Conservation (phyloP, 1,140 invertebrate species). For the Arion vulgaris region DNA sequence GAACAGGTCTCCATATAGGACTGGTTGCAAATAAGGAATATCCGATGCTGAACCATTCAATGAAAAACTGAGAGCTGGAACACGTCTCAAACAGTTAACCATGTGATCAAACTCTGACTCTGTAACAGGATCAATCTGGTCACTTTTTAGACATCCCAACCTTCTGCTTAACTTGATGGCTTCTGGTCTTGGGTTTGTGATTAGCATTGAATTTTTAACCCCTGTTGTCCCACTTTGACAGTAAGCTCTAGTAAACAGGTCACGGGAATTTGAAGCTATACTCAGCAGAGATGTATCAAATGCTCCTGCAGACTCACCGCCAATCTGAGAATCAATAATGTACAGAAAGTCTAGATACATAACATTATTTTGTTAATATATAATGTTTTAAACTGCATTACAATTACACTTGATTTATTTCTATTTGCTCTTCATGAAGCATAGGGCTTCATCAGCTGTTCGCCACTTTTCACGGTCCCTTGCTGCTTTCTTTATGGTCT, state of each 20-base stretch:
- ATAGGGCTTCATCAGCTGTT: too few relatives aligned
- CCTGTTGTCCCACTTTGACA: conserved; percentile 24
- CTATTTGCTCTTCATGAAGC: too few relatives aligned
- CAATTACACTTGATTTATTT: too few relatives aligned
- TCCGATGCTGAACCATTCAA: neutral
- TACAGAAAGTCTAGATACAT: neutral
- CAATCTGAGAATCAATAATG: neutral
- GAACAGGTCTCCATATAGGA: conserved; percentile 7
- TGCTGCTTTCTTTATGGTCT: too few relatives aligned
- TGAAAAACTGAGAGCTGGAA: neutral
- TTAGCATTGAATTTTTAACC: neutral
- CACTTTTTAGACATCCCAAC: neutral
- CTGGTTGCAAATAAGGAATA: neutral
- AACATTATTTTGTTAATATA: too few relatives aligned
- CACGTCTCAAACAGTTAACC: neutral
- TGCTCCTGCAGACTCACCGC: conserved; percentile 28
- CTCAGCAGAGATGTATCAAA: conserved; percentile 19
- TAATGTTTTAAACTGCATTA: too few relatives aligned
- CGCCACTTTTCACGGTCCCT: too few relatives aligned
- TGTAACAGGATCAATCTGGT: neutral
- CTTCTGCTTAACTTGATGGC: neutral
- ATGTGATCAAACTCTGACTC: neutral
- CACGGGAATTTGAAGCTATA: neutral
- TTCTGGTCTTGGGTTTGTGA: neutral
- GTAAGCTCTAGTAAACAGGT: conserved; percentile 21